phyloP scores from a whole-genome alignment of 2,888 invertebrate species.

The Leptinotarsa haldemani region DNA sequence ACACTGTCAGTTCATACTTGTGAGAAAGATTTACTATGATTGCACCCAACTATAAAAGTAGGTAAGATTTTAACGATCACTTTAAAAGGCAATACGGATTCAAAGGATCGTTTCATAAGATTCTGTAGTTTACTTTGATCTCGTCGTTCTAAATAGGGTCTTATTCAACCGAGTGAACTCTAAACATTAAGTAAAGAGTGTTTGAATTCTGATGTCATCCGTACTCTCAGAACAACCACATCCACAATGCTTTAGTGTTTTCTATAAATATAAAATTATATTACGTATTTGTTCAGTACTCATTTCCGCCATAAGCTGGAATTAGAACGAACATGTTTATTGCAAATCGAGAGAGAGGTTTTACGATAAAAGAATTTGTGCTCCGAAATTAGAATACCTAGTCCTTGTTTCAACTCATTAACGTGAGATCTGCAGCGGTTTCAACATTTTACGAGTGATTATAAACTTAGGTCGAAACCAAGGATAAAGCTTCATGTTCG shows the following conservation, averaged over 20 bases:
- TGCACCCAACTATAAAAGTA: too few relatives aligned
- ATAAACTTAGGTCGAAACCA: too few relatives aligned
- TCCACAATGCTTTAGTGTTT: background rate
- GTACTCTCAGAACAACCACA: slow-evolving; percentile 3
- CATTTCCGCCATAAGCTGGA: background rate
- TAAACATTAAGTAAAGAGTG: background rate
- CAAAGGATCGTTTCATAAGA: background rate
- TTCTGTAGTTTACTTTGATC: background rate
- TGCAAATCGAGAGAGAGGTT: background rate
- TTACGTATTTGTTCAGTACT: background rate
- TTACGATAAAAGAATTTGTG: too few relatives aligned
- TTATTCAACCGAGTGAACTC: background rate
- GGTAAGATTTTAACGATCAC: background rate
- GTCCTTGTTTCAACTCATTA: too few relatives aligned
- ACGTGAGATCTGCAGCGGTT: too few relatives aligned
- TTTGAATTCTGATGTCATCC: background rate
- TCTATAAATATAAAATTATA: slow-evolving; percentile 6
- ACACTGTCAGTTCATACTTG: too few relatives aligned
- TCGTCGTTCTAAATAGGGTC: too few relatives aligned
- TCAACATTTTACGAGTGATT: too few relatives aligned
- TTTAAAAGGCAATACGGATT: background rate
- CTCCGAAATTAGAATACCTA: too few relatives aligned
- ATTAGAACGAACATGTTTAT: background rate
- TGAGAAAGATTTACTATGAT: too few relatives aligned
- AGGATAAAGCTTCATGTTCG: too few relatives aligned